Percentiles rank a stretch among this genome's conserved stretches.
Conservation (phyloP, 2,888 invertebrate species). For the Morpho helenor region DNA sequence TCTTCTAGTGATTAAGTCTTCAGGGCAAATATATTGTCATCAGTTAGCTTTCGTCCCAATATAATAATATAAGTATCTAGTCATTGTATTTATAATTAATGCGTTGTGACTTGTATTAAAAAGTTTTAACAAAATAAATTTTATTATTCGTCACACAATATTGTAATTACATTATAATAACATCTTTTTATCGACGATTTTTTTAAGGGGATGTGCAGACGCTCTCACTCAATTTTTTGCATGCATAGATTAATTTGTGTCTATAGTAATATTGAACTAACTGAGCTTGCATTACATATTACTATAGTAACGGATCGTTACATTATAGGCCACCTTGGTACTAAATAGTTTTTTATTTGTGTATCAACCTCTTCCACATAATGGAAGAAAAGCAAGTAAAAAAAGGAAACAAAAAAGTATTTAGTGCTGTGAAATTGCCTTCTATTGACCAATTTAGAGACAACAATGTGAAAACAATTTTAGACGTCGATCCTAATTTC, state of each 20-base stretch:
- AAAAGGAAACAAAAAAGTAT: conserved; percentile 44
- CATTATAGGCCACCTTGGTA: too few species aligned
- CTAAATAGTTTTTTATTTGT: too few species aligned
- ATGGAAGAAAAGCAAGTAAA: conserved; percentile 42
- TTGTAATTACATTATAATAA: too few species aligned
- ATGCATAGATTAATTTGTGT: conserved; percentile 13
- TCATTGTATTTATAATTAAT: not conserved
- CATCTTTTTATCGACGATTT: too few species aligned
- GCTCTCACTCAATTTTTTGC: too few species aligned
- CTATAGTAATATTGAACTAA: conserved; percentile 26
- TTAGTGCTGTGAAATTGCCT: conserved; percentile 58
- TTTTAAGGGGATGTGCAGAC: too few species aligned
- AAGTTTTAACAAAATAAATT: too few species aligned
- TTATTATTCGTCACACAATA: too few species aligned
- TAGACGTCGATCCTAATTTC: conserved; percentile 82
- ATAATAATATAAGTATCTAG: not conserved
- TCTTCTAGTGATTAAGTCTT: conserved; percentile 49
- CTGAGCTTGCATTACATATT: not conserved
- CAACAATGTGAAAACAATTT: conserved; percentile 66
- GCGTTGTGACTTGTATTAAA: too few species aligned
- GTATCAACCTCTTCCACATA: not conserved
- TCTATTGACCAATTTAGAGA: conserved; percentile 49
- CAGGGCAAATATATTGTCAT: not conserved
- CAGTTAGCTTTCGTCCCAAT: too few species aligned
- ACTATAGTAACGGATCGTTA: not conserved